Evolutionary conservation across 37 sponge, comb jelly and placozoan species (phyloP), one percentile per base, ranked within the genome.

Genomic region (Ianthella basta): DNA sequence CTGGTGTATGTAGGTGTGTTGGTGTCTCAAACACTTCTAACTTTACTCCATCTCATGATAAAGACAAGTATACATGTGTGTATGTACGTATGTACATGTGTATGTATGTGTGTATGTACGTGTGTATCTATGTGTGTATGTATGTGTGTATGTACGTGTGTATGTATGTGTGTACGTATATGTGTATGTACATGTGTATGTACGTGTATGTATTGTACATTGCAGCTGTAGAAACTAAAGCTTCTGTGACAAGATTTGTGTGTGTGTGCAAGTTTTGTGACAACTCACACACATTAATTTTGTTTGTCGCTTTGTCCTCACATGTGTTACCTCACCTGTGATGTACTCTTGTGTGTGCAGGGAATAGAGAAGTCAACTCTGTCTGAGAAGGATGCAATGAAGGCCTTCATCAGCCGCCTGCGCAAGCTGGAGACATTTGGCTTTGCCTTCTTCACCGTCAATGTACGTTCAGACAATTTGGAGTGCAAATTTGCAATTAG

Each of bases 381-480:
- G 21, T 64, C 82, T 0, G 82, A 73, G 44, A 20, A 21, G 23
- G 83, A 72, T 24, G 83, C 82, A 24, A 37, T 82, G 78, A 79
- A 77, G 65, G 59, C 84, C 12, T 88, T 88, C 38, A 60, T 88
- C 33, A 60, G 84, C 15, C 63, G 80, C 8, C 50, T 88, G 5
- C 74, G 69, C 68, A 77, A 73, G 39, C 80, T 83, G 40, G 89
- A 88, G 27, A 88, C 84, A 27, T 83, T 83, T 65, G 89, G 89
- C 13, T 56, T 60, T 4, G 34, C 68, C 36, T 79, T 88, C 60
- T 83, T 77, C 80, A 79, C 79, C 38, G 63, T 82, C 27, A 64
- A 23, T 24, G 89, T 88, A 29, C 83, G 89, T 61, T 32, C 23
- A 0, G 27, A 4, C 21, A 35, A 34, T 5, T 82, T 36, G n/a